Evolutionary conservation across 2,113 vertebrate species (phyloP).

Genomic region (Erythrocercus mccallii): DNA sequence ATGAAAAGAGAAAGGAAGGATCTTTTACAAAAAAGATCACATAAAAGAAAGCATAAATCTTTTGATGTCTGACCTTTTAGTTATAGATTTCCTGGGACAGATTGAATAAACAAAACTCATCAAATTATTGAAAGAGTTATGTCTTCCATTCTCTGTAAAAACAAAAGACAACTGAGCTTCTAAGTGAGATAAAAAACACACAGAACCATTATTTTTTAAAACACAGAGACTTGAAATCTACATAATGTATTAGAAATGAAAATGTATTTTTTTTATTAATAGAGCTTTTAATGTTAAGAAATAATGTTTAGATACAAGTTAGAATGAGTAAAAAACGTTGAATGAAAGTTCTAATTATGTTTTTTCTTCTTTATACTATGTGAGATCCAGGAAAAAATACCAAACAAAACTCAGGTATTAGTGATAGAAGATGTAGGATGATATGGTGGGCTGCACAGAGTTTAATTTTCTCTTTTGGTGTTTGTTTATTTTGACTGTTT

Average conservation of each 20-base stretch:
- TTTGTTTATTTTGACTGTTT: background rate
- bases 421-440: background rate
- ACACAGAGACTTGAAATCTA: background rate
- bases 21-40: conserved; percentile 50
- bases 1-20: background rate
- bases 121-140: conserved; percentile 7
- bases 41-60: conserved; percentile 70
- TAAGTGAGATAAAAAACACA: background rate
- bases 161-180: background rate
- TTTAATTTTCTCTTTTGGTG: background rate
- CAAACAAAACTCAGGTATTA: background rate
- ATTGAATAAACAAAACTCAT: conserved; percentile 50
- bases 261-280: background rate
- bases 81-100: conserved; percentile 24
- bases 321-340: conserved; percentile 27
- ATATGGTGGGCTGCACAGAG: background rate
- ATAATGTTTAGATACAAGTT: background rate
- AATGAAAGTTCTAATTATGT: background rate
- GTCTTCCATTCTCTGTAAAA: conserved; percentile 9
- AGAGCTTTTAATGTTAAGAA: conserved; percentile 20
- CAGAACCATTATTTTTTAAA: conserved; percentile 24
- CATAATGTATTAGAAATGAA: conserved; percentile 22
- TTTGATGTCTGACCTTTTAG: conserved; percentile 63
- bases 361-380: background rate
- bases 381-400: background rate